phyloP scores from a whole-genome alignment of 2,113 vertebrate species.

The Cavia aperea region DNA sequence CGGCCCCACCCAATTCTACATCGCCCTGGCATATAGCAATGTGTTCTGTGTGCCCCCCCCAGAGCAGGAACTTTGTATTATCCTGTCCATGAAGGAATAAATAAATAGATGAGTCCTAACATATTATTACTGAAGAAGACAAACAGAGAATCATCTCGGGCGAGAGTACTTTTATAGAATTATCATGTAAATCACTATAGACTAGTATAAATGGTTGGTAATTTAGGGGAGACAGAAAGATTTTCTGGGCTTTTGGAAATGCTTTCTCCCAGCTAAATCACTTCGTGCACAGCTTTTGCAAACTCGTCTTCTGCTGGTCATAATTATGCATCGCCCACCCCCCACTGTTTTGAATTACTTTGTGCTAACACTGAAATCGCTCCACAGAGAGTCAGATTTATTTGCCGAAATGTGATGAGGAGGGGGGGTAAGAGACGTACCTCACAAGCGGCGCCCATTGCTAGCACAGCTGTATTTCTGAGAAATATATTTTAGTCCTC shows the following conservation, averaged over 20 bases:
- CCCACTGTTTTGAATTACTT: conserved; percentile 61
- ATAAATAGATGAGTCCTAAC: background rate
- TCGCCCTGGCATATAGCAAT: accelerated
- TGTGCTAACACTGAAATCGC: conserved; percentile 60
- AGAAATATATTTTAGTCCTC: conserved; percentile 57
- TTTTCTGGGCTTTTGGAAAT: conserved; percentile 52
- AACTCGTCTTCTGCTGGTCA: conserved; percentile 51
- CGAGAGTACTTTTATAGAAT: conserved; percentile 42
- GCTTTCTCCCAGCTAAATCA: conserved; percentile 47
- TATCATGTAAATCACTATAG: conserved; percentile 48
- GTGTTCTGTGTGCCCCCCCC: background rate
- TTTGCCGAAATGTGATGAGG: conserved; percentile 62
- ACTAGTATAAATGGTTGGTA: conserved; percentile 39
- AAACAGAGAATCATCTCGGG: conserved; percentile 48
- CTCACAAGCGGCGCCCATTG: background rate
- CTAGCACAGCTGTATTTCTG: conserved; percentile 59
- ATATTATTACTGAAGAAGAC: conserved; percentile 35
- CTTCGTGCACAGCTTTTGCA: conserved; percentile 42
- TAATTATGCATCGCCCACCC: conserved; percentile 35
- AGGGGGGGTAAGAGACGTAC: conserved; percentile 51
- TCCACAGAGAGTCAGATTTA: conserved; percentile 61
- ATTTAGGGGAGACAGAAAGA: conserved; percentile 47
- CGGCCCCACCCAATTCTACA: background rate
- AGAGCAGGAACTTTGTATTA: background rate
- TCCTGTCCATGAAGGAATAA: background rate